A percentile compares a stretch with the other conserved stretches of the same genome.
Evolutionary conservation across 1,140 invertebrate species (phyloP).

Genomic region (Sitobion miscanthi): DNA sequence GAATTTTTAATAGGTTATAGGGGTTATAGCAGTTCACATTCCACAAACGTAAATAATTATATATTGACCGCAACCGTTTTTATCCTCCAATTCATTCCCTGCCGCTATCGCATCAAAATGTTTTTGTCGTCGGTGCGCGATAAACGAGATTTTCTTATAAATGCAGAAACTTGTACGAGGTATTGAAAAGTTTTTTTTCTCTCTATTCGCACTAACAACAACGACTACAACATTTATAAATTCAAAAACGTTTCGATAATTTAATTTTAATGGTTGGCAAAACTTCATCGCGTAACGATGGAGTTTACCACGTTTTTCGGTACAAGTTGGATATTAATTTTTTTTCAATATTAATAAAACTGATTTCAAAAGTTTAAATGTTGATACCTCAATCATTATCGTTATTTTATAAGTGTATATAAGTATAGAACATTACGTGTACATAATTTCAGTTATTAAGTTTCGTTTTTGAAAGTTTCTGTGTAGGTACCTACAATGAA

Average conservation of each 20-base stretch:
- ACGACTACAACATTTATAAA: not conserved
- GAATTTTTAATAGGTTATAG: not conserved
- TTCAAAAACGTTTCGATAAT: constrained; percentile 12
- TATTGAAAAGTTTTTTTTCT: not conserved
- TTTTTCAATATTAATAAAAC: not conserved
- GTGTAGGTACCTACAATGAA: not conserved
- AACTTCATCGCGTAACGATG: not conserved
- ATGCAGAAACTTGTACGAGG: not conserved
- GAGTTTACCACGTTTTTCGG: not conserved
- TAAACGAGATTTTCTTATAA: not conserved
- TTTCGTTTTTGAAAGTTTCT: constrained; percentile 7
- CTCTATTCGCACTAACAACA: not conserved
- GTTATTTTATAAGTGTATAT: not conserved
- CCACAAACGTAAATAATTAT: not conserved
- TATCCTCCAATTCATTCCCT: not conserved
- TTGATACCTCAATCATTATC: constrained; percentile 1
- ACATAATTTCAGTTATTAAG: not conserved
- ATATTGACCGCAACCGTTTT: not conserved
- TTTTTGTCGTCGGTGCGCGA: not conserved
- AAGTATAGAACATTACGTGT: not conserved
- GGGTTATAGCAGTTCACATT: not conserved
- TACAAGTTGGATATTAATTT: not conserved
- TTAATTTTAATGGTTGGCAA: not conserved
- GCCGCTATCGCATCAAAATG: not conserved
- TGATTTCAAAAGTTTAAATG: constrained; percentile 34